These are phyloP conservation scores for Haliclona indistincta DNA, from an alignment of 37 sponge, comb jelly and placozoan genomes.

Conservation along the genomic window DNA sequence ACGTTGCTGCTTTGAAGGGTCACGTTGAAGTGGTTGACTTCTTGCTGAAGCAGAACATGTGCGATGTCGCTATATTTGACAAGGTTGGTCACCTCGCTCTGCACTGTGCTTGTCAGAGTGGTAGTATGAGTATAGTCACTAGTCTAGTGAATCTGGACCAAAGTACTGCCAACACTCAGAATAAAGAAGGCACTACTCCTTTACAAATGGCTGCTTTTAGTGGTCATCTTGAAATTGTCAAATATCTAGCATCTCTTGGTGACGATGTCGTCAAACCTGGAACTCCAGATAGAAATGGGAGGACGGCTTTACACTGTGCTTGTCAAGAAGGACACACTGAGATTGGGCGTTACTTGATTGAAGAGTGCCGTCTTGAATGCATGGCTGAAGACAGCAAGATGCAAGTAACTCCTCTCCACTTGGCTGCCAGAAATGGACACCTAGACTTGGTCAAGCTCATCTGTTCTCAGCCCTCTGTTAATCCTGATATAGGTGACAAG, in stretches of 20 bases:
- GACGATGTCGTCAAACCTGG: slow-evolving; percentile 23
- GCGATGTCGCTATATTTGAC: slow-evolving; percentile 4
- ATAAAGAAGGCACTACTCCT: slow-evolving; percentile 56
- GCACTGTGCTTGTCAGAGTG: slow-evolving; percentile 35
- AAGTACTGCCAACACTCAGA: neutral
- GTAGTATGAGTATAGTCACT: neutral
- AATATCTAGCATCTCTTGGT: neutral
- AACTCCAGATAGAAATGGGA: slow-evolving; percentile 29
- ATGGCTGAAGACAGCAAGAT: neutral
- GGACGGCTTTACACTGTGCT: slow-evolving; percentile 33
- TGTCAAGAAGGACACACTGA: slow-evolving; percentile 17
- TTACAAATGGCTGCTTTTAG: slow-evolving; percentile 34
- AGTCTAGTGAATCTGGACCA: neutral
- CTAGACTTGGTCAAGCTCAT: slow-evolving; percentile 24
- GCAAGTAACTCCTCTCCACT: slow-evolving; percentile 34
- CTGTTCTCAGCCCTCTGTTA: slow-evolving; percentile 11
- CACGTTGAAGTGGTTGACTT: slow-evolving; percentile 18
- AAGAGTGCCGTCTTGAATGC: slow-evolving; percentile 1
- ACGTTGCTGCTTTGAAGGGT: slow-evolving; percentile 40
- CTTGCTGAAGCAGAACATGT: neutral
- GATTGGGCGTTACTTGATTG: slow-evolving; percentile 10
- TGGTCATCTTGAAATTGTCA: slow-evolving; percentile 23
- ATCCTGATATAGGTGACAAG: slow-evolving; percentile 10
- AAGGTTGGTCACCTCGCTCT: slow-evolving; percentile 35
- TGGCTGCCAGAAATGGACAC: slow-evolving; percentile 48